Evolutionary conservation across 1,140 invertebrate species (phyloP).

Genomic region (Wasmannia auropunctata): DNA sequence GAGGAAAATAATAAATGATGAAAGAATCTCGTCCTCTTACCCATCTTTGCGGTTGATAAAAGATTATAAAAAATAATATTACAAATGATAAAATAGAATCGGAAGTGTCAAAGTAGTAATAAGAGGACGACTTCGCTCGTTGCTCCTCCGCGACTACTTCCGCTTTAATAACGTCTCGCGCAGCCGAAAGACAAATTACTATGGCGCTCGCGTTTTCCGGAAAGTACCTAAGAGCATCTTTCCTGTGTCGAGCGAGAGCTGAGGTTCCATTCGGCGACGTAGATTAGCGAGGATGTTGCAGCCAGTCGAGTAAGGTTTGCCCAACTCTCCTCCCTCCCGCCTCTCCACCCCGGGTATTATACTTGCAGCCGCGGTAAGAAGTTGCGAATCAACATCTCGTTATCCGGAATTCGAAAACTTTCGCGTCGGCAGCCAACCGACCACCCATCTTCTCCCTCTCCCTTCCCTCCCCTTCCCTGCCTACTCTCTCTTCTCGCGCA

Average conservation of each 20-base stretch:
- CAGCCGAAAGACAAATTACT: conserved; percentile 52
- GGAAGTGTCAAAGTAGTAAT: not conserved
- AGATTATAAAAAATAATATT: not conserved
- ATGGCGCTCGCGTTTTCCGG: conserved; percentile 43
- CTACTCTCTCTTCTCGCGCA: too few species aligned
- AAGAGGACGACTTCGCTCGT: not conserved
- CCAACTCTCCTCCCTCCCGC: not conserved
- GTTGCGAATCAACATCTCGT: conserved; percentile 61
- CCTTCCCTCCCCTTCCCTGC: too few species aligned
- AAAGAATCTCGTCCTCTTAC: not conserved
- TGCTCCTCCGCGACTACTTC: not conserved
- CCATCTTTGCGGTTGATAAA: not conserved
- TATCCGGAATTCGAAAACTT: conserved; percentile 58
- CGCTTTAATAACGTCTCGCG: conserved; percentile 46
- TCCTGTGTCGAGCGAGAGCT: conserved; percentile 44
- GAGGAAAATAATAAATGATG: not conserved
- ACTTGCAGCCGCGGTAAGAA: conserved; percentile 57
- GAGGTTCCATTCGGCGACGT: conserved; percentile 49
- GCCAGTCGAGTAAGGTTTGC: conserved; percentile 35
- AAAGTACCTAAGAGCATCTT: conserved; percentile 38
- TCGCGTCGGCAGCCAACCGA: conserved; percentile 41
- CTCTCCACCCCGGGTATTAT: conserved; percentile 20
- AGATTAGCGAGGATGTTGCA: conserved; percentile 37
- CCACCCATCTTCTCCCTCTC: not conserved
- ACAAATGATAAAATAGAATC: not conserved